A percentile compares a stretch with the other conserved stretches of the same genome.
phyloP scores from a whole-genome alignment of 2,113 vertebrate genomes.

The Gallinago jamesoni region DNA sequence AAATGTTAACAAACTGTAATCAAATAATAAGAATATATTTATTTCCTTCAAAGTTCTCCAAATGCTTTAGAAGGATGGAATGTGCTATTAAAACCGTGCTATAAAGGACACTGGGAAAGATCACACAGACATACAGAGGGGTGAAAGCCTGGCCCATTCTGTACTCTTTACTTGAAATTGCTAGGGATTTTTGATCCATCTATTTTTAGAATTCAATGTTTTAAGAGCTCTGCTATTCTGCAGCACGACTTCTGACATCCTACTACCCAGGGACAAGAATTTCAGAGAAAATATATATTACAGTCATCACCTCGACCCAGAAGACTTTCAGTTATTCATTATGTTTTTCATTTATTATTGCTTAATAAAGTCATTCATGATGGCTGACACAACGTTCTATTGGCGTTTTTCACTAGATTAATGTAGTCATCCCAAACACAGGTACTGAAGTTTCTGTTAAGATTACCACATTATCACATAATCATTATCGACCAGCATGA shows the following conservation, averaged over 20 bases:
- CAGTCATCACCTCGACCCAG: neutral
- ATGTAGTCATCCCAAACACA: neutral
- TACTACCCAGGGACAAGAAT: neutral
- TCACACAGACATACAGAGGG: neutral
- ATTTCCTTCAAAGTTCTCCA: neutral
- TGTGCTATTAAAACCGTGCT: neutral
- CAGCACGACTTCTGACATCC: neutral
- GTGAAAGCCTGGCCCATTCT: neutral
- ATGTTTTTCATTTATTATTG: neutral
- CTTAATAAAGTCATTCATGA: neutral
- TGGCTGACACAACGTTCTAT: neutral
- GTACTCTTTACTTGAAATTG: neutral
- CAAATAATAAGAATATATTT: neutral
- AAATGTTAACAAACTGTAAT: neutral
- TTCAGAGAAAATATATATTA: neutral
- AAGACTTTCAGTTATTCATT: neutral
- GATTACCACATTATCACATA: neutral
- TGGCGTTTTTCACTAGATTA: neutral
- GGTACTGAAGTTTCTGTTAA: neutral
- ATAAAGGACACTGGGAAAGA: neutral
- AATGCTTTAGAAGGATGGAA: neutral
- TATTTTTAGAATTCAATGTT: neutral
- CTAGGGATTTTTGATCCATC: neutral
- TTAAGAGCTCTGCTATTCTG: neutral
- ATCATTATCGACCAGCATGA: neutral